Conservation (phyloP, 2,113 vertebrate species). For the Trinectes maculatus region DNA sequence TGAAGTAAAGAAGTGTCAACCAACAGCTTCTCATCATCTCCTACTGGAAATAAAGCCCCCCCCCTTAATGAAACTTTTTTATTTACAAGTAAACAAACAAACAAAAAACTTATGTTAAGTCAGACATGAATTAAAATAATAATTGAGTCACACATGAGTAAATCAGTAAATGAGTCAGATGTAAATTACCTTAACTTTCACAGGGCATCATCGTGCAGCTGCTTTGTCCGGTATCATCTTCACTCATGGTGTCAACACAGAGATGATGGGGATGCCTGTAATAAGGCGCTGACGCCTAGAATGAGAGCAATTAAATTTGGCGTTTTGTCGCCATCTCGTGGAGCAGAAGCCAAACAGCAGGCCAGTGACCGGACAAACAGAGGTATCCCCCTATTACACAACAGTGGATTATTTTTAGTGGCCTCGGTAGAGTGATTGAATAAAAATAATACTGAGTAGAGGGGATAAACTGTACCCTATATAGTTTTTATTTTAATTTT, state of each 20-base stretch:
- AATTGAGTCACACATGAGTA: too few relatives aligned
- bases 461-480: not conserved
- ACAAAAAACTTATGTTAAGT: too few relatives aligned
- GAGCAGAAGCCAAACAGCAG: not conserved
- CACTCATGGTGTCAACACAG: slow-evolving; percentile 10
- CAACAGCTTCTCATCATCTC: too few relatives aligned
- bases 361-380: not conserved
- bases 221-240: slow-evolving; percentile 19
- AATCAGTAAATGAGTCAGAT: too few relatives aligned
- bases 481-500: not conserved
- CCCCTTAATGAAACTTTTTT: too few relatives aligned
- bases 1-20: too few relatives aligned
- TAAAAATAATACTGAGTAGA: not conserved
- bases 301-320: slow-evolving; percentile 4
- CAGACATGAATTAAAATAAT: too few relatives aligned
- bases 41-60: too few relatives aligned
- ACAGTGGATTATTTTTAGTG: slow-evolving; percentile 43
- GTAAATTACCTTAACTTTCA: too few relatives aligned
- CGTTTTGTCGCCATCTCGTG: slow-evolving; percentile 63
- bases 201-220: not conserved
- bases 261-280: slow-evolving; percentile 11
- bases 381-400: slow-evolving; percentile 35
- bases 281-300: not conserved
- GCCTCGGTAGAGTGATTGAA: not conserved
- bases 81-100: too few relatives aligned